phyloP scores from a whole-genome alignment of 2,888 invertebrate genomes.

The Zaprionus lineosus region DNA sequence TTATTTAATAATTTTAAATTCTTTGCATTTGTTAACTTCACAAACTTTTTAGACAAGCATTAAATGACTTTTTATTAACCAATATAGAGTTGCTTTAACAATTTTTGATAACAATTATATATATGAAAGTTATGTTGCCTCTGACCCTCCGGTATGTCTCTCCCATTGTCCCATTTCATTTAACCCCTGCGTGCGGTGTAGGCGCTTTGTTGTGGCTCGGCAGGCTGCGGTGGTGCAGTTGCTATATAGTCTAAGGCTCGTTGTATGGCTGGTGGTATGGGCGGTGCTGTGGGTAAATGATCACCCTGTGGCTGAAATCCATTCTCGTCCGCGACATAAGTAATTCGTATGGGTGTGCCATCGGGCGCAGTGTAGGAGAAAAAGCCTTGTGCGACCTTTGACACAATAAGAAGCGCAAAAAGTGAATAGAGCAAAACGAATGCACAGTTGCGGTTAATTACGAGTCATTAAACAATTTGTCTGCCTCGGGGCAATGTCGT shows the following conservation, averaged over 20 bases:
- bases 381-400: conserved; percentile 85
- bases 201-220: conserved; percentile 62
- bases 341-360: conserved; percentile 85
- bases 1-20: no score
- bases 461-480: conserved; percentile 28
- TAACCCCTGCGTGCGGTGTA: conserved; percentile 72
- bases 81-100: conserved; percentile 11
- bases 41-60: no score
- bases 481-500: conserved; percentile 26
- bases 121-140: conserved; percentile 8
- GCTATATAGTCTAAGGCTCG: conserved; percentile 87
- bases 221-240: conserved; percentile 84
- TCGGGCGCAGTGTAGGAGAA: conserved; percentile 87
- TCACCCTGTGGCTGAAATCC: conserved; percentile 86
- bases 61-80: no score
- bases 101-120: conserved; percentile 8
- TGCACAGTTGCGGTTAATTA: conserved; percentile 21
- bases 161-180: background rate
- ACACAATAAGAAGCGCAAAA: background rate
- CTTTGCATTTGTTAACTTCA: no score
- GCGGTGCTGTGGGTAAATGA: conserved; percentile 85
- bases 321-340: conserved; percentile 88
- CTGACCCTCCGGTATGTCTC: background rate
- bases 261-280: conserved; percentile 88
- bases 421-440: background rate